A percentile compares a stretch with the other conserved stretches of the same genome.
phyloP scores from a whole-genome alignment of 2,797 vertebrate species.

The Scomberomorus guttatus region DNA sequence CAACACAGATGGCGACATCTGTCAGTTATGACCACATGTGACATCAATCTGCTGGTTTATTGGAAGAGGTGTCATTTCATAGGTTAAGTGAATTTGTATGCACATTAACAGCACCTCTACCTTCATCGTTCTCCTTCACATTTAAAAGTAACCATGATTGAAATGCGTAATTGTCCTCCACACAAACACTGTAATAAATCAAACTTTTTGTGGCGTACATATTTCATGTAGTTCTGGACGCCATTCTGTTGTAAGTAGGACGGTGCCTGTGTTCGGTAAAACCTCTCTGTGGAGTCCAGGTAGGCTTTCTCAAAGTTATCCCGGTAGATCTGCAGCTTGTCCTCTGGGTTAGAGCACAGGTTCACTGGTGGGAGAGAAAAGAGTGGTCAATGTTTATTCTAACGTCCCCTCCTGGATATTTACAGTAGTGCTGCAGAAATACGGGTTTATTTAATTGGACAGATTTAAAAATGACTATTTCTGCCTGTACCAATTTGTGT shows the following conservation, averaged over 20 bases:
- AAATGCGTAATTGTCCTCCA: neutral
- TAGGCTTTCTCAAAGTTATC: slow-evolving; percentile 99
- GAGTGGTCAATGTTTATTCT: no score
- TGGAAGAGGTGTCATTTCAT: no score
- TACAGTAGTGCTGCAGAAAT: no score
- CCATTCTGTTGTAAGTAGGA: slow-evolving; percentile 98
- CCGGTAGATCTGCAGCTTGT: slow-evolving; percentile 98
- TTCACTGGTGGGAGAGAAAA: slow-evolving; percentile 89
- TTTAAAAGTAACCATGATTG: neutral
- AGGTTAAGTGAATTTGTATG: no score
- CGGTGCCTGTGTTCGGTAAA: slow-evolving; percentile 98
- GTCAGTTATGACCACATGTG: no score
- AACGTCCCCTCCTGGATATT: no score
- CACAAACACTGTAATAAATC: neutral
- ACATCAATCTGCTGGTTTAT: no score
- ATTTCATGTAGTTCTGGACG: slow-evolving; percentile 99
- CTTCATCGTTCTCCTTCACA: neutral
- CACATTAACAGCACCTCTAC: no score
- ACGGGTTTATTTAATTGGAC: neutral
- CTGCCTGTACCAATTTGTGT: neutral
- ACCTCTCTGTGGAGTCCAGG: slow-evolving; percentile 98
- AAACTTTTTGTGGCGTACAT: slow-evolving; percentile 79
- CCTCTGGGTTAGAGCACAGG: slow-evolving; percentile 97
- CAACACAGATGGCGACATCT: no score
- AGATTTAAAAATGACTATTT: neutral